phyloP scores from a whole-genome alignment of 2,113 vertebrate species.

The Thamnophis sirtalis region DNA sequence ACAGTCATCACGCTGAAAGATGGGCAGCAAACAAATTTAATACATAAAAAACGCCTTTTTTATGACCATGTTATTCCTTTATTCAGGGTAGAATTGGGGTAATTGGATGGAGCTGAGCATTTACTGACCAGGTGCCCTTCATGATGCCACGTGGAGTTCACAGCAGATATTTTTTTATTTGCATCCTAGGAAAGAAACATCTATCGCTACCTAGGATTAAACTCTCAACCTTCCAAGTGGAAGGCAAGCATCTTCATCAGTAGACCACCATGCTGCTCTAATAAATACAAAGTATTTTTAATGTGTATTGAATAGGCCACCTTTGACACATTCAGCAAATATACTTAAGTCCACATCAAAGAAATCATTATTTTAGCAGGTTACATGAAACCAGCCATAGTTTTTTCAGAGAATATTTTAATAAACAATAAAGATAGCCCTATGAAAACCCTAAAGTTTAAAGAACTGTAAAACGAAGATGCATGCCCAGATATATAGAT shows the following conservation, averaged over 20 bases:
- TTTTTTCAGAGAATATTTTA: background rate
- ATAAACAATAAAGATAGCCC: background rate
- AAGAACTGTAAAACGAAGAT: background rate
- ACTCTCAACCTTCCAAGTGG: background rate
- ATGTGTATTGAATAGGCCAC: background rate
- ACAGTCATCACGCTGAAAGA: background rate
- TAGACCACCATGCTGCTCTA: background rate
- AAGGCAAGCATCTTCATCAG: background rate
- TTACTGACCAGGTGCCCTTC: background rate
- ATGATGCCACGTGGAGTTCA: background rate
- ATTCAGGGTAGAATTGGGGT: background rate
- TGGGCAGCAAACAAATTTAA: background rate
- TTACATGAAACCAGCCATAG: background rate
- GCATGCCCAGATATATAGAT: background rate
- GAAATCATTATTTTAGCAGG: background rate
- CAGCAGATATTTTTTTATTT: background rate
- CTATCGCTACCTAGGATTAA: background rate
- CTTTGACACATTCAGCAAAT: background rate
- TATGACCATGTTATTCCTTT: background rate
- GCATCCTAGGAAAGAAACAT: background rate
- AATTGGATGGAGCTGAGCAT: background rate
- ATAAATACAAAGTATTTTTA: background rate
- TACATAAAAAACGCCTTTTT: background rate
- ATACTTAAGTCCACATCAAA: background rate
- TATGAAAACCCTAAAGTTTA: background rate